Evolutionary conservation across 2,797 vertebrate species (phyloP), one percentile per base, ranked within the genome.

Genomic region (Salmo trutta): DNA sequence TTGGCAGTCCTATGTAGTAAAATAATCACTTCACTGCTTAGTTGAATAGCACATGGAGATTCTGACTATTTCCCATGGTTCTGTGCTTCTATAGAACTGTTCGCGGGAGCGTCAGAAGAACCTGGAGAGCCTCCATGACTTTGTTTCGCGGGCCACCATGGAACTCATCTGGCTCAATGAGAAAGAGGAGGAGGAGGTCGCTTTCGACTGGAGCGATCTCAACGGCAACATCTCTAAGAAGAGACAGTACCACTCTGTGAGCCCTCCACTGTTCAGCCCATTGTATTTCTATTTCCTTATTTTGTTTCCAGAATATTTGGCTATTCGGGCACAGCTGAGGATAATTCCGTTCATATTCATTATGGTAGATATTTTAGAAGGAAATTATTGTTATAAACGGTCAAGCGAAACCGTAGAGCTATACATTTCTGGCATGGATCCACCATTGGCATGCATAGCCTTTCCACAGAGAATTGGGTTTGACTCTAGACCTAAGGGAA

Each of bases 131-230:
- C 95, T 99, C 74, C 94, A 96, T 31, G 96, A 95, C 89, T 98
- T 99, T 91, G 97, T 99, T 78, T 96, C 95, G 1, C 95, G 95
- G 70, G 97, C 98, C 33, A 99, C 98, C 6, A 95, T 94, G 85
- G 98, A 99, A 86, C 95, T 99, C 47, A 99, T 99, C 91, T 99
- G 98, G 98, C 91, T 99, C 74, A 99, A 99, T 65, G 98, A 99
- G 92, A 99, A 98, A 85, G 98, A 99, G 81, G 98, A 99, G 75
- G 98, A 99, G 80, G 98, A 99, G 84, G 98, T 99, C 17, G 96
- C 98, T 0, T 99, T 97, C 75, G 98, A 99, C 88, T 99, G 98
- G 98, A 99, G 98, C 12, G 97, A 99, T 79, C 95, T 96, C 84
- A 99, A 98, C 84, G 89, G 90, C 78, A 95, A 88, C 84, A 91